Percentiles rank a stretch among this genome's conserved stretches.
These are phyloP conservation scores for Ennomos fuscantarius DNA, from an alignment of 2,888 invertebrate genomes.

Conservation along the genomic window DNA sequence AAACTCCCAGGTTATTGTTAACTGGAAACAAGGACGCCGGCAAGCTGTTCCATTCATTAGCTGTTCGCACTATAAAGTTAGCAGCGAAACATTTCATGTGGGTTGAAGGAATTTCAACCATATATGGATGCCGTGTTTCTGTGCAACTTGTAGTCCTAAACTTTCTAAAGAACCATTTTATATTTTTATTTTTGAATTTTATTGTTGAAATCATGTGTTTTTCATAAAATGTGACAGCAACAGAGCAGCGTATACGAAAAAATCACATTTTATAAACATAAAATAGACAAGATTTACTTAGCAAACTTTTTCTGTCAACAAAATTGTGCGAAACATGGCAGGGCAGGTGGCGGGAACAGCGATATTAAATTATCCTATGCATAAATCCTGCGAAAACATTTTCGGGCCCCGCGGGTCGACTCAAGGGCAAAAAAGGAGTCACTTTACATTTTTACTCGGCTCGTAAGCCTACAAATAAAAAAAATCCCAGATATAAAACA, in stretches of 20 bases:
- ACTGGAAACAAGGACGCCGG: too few relatives aligned
- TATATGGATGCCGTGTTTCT: too few relatives aligned
- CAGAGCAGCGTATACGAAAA: neutral
- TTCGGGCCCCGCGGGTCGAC: conserved; percentile 42
- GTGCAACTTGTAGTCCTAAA: too few relatives aligned
- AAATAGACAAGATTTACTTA: conserved; percentile 23
- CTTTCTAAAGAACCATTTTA: too few relatives aligned
- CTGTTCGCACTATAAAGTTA: too few relatives aligned
- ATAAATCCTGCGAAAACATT: conserved; percentile 45
- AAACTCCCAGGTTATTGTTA: too few relatives aligned
- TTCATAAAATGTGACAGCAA: too few relatives aligned
- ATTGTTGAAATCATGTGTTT: too few relatives aligned
- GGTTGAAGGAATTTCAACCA: too few relatives aligned
- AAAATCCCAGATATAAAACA: conserved; percentile 39
- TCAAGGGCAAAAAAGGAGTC: conserved; percentile 56
- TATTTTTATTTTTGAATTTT: too few relatives aligned
- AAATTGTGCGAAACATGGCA: conserved; percentile 25
- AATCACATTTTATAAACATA: conserved; percentile 18
- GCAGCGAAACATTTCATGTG: too few relatives aligned
- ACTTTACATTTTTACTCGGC: conserved; percentile 66
- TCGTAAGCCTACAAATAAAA: conserved; percentile 68
- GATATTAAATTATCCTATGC: conserved; percentile 39
- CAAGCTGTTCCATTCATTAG: too few relatives aligned
- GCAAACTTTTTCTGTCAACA: conserved; percentile 27
- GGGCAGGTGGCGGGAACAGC: conserved; percentile 25